A percentile compares a stretch with the other conserved stretches of the same genome.
Evolutionary conservation across 2,797 vertebrate genomes (phyloP).

Genomic region (Peromyscus aztecus): DNA sequence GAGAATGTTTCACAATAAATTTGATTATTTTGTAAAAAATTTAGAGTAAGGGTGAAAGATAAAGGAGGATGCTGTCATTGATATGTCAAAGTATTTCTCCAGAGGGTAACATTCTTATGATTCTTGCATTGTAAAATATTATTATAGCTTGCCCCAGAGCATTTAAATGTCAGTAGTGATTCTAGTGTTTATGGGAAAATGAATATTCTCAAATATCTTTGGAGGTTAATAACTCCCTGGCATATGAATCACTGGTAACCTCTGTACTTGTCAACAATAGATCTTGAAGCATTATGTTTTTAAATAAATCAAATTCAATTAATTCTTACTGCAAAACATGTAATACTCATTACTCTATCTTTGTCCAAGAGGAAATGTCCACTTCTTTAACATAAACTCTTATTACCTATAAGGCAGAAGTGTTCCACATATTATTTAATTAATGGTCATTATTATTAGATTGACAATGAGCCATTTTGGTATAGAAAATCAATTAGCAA

Average conservation of each 20-base stretch:
- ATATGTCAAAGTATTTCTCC: neutral
- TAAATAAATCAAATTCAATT: neutral
- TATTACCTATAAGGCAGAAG: neutral
- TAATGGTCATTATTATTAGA: neutral
- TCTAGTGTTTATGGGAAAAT: neutral
- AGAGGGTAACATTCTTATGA: neutral
- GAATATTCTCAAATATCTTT: neutral
- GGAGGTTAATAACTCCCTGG: neutral
- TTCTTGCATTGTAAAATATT: neutral
- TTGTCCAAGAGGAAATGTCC: neutral
- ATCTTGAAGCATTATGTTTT: constrained; percentile 9
- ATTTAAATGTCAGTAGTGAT: constrained; percentile 20
- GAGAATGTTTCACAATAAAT: neutral
- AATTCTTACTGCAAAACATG: neutral
- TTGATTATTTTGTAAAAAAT: neutral
- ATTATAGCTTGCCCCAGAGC: neutral
- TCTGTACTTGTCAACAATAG: neutral
- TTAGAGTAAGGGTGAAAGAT: neutral
- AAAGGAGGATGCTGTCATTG: neutral
- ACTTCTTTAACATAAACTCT: neutral
- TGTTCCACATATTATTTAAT: neutral
- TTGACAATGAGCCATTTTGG: neutral
- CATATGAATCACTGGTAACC: neutral
- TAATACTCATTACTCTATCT: neutral
- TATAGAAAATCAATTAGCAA: neutral